Conservation (phyloP, 2,797 vertebrate species). For the Siniperca undulata region DNA sequence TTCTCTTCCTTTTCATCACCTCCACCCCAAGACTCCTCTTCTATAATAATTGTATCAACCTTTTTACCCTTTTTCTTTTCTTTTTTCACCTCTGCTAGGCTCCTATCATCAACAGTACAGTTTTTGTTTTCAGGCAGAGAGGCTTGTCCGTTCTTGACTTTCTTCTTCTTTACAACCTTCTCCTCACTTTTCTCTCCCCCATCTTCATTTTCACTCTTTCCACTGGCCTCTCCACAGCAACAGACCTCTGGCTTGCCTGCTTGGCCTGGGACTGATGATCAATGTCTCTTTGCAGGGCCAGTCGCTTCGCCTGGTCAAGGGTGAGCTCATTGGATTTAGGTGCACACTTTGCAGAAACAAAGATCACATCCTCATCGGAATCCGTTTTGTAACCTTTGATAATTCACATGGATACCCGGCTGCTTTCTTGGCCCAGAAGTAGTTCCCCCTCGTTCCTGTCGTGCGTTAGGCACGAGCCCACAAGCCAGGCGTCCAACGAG, state of each 20-base stretch:
- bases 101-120: neutral
- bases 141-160: slow-evolving; percentile 42
- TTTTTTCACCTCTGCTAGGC: slow-evolving; percentile 19
- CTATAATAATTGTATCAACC: neutral
- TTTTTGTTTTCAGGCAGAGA: slow-evolving; percentile 10
- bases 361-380: slow-evolving; percentile 78
- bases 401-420: too few relatives aligned
- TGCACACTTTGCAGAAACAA: slow-evolving; percentile 83
- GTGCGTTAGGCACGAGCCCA: too few relatives aligned
- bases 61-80: slow-evolving; percentile 51
- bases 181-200: slow-evolving; percentile 23
- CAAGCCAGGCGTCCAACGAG: too few relatives aligned
- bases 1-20: slow-evolving; percentile 22
- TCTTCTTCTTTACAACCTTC: slow-evolving; percentile 62
- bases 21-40: slow-evolving; percentile 1
- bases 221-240: neutral
- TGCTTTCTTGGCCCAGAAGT: too few relatives aligned
- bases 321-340: slow-evolving; percentile 74
- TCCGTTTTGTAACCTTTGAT: too few relatives aligned
- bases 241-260: slow-evolving; percentile 22
- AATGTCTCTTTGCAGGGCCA: slow-evolving; percentile 88
- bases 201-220: slow-evolving; percentile 33
- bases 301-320: slow-evolving; percentile 86
- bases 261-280: slow-evolving; percentile 85
- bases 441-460: too few relatives aligned